Evolutionary conservation across 2,888 invertebrate genomes (phyloP), one percentile per base, ranked within the genome.

Genomic region (Drosophila affinis): DNA sequence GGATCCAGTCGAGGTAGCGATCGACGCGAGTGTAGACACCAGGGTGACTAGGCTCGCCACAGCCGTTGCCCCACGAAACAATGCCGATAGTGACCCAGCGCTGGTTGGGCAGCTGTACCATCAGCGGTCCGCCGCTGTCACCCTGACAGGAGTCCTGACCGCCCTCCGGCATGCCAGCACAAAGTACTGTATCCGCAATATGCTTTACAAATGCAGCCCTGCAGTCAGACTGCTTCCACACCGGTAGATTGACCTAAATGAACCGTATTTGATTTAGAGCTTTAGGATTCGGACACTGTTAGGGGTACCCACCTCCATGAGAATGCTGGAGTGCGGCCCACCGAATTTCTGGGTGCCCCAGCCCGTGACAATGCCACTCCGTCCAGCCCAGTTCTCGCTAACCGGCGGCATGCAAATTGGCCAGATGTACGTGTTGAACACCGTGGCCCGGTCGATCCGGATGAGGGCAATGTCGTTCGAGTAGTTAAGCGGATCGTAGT

Each of bases 21-120:
- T 90, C 90, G 1, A 97, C 96, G 44, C 95, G 93, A 0, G 96
- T 95, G 90, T 97, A 97, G 34, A 97, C 93, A 1, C 97, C 97
- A 0, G 97, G 97, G 68, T 94, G 95, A 54, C 94, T 94, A 24
- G 94, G 93, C 76, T 95, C 94, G 0, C 96, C 97, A 88, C 97
- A 98, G 3, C 95, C 94, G 45, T 96, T 93, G 14, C 97, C 97
- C 96, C 97, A 97, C 0, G 97, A 97, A 0, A 97, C 97, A 62
- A 98, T 93, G 1, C 97, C 97, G 51, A 96, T 93, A 32, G 94
- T 93, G 0, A 95, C 93, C 97, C 97, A 97, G 53, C 96, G 94
- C 0, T 95, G 95, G 88, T 95, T 95, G 1, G 94, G 92, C 87
- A 96, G 92, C 90, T 96, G 96, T 81, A 95, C 93, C 92, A 97